phyloP scores from a whole-genome alignment of 2,888 invertebrate species.

The Listrodromus nycthemerus region DNA sequence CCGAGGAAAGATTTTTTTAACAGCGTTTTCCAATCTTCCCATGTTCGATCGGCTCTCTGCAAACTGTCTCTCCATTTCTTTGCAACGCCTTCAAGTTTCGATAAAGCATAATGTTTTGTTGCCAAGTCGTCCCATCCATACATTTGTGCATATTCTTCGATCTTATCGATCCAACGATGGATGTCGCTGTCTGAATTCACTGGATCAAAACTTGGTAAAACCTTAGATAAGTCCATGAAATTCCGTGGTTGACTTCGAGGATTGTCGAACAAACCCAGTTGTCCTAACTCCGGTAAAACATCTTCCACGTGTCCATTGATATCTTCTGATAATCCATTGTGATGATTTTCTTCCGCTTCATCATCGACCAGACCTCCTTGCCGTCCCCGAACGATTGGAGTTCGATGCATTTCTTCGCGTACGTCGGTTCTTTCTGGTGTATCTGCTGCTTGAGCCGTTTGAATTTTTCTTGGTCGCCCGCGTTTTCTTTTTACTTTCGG shows the following conservation, averaged over 20 bases:
- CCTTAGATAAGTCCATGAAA: constrained; percentile 20
- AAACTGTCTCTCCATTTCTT: constrained; percentile 70
- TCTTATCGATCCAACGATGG: constrained; percentile 66
- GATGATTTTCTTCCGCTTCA: neutral
- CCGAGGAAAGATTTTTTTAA: constrained; percentile 2
- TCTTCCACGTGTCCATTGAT: neutral
- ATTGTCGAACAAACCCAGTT: constrained; percentile 25
- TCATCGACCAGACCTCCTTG: neutral
- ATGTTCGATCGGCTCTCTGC: constrained; percentile 6
- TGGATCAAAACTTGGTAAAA: constrained; percentile 61
- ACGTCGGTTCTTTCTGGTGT: neutral
- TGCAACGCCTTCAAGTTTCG: constrained; percentile 63
- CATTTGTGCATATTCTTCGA: constrained; percentile 69
- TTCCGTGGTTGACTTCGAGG: constrained; percentile 4
- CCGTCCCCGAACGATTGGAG: neutral
- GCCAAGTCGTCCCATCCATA: constrained; percentile 69
- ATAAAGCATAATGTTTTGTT: constrained; percentile 68
- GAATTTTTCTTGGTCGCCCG: constrained; percentile 7
- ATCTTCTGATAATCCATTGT: neutral
- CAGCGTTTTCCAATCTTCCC: neutral
- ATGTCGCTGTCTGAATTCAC: constrained; percentile 59
- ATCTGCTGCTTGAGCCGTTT: neutral
- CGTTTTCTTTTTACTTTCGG: constrained; percentile 29
- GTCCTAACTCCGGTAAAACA: neutral
- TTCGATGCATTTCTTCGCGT: constrained; percentile 1